phyloP scores from a whole-genome alignment of 2,888 invertebrate genomes.

The Trichogramma evanescens region DNA sequence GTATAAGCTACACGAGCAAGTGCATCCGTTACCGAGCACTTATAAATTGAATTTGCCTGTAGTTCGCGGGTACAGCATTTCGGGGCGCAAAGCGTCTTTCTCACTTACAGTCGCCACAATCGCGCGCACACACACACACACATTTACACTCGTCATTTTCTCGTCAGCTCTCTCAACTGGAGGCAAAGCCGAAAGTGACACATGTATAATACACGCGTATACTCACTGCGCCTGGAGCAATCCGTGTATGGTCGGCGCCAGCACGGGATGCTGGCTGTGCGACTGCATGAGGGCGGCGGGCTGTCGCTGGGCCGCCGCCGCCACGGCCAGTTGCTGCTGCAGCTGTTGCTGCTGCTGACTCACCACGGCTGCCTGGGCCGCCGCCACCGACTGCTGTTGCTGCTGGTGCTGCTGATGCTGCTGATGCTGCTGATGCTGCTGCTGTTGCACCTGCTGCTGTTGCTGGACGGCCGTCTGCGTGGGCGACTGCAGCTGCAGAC shows the following conservation, averaged over 20 bases:
- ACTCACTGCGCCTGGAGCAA: conserved; percentile 39
- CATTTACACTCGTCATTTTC: no score
- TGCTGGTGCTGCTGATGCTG: conserved; percentile 30
- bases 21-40: no score
- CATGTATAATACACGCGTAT: background rate
- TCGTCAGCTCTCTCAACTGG: no score
- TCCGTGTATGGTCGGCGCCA: conserved; percentile 37
- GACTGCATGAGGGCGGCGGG: conserved; percentile 32
- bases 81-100: no score
- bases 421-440: conserved; percentile 10
- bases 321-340: conserved; percentile 26
- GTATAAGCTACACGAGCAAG: no score
- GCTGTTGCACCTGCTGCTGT: conserved; percentile 11
- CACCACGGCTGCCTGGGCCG: conserved; percentile 4
- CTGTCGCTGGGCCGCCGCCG: conserved; percentile 31
- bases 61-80: no score
- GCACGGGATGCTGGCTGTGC: conserved; percentile 37
- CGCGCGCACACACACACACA: no score
- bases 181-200: background rate
- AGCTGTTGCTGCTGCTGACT: conserved; percentile 29
- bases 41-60: no score
- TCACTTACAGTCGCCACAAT: no score
- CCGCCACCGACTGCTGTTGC: conserved; percentile 12
- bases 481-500: conserved; percentile 28
- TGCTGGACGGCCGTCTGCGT: conserved; percentile 27